Evolutionary conservation across 2,888 invertebrate genomes (phyloP), one percentile per base, ranked within the genome.

Genomic region (Dryadula phaetusa): DNA sequence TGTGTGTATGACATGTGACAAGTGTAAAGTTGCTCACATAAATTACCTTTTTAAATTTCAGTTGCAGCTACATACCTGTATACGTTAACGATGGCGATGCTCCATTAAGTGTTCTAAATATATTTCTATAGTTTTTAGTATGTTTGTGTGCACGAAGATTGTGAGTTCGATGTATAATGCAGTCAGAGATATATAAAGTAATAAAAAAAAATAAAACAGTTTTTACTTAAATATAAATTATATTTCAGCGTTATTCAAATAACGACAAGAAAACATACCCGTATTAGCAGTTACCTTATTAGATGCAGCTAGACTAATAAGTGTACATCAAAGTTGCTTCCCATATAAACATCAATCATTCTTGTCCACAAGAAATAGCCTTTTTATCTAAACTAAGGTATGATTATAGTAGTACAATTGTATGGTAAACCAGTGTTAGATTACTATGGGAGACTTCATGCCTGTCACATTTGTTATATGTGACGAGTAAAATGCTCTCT

Each of bases 331-430:
- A 37, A 56, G 37, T 37, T 37, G 28, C 25, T 44, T 3, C 22
- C 58, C 42, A 60, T 44, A 44, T 28, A 44, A 42, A 42, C 70
- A 71, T 71, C 70, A 71, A 71, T 71, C 70, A 71, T 66, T 61
- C 52, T 64, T 58, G 54, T 53, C 37, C 54, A 22, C 54, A 70
- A 70, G 66, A 70, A 66, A 49, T 18, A 46, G 37, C 3, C 25
- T 66, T 68, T 70, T 71, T 71, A 58, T 66, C 62, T 64, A 69
- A 69, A 71, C 68, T 64, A 62, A 71, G 54, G 53, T 63, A 62
- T 66, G 66, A 56, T 56, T 64, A 46, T 47, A 28, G 44, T 42
- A 60, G 22, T 42, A 42, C 60, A 60, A 60, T 60, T 60, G 58
- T 60, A 60, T 32, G 28, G 18, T 60, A 60, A 32, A 28, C 44